phyloP scores from a whole-genome alignment of 2,888 invertebrate species.

The Sinopyrophorus schimmeli region DNA sequence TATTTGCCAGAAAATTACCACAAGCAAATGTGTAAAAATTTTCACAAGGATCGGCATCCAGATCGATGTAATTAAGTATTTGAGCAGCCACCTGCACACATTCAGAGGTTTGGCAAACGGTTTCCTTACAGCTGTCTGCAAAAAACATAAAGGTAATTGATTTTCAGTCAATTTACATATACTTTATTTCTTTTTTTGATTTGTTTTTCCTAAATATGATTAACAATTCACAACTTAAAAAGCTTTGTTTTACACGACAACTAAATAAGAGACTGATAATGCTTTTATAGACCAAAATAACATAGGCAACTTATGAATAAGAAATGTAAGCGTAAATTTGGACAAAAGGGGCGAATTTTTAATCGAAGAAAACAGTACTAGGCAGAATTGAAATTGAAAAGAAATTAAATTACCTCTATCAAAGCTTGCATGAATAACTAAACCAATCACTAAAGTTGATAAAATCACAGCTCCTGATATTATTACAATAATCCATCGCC shows the following conservation, averaged over 20 bases:
- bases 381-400: neutral
- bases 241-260: too few species aligned
- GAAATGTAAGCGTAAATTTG: too few species aligned
- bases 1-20: constrained; percentile 10
- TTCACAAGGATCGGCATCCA: constrained; percentile 7
- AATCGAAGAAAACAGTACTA: neutral
- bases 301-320: too few species aligned
- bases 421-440: constrained; percentile 17
- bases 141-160: constrained; percentile 41
- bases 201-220: too few species aligned
- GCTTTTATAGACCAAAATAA: too few species aligned
- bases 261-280: too few species aligned
- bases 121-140: constrained; percentile 72
- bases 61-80: constrained; percentile 11
- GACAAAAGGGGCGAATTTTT: too few species aligned
- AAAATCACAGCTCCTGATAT: constrained; percentile 10
- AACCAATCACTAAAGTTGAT: constrained; percentile 10
- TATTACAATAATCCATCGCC: constrained; percentile 17
- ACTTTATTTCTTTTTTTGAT: too few species aligned
- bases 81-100: constrained; percentile 47
- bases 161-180: too few species aligned
- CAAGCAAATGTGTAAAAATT: constrained; percentile 18
- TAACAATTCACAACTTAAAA: too few species aligned
- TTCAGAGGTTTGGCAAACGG: constrained; percentile 68
- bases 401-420: constrained; percentile 17